Base-by-base conservation (phyloP, 1,140 invertebrate species). In the Venustaconcha ellipsiformis region DNA sequence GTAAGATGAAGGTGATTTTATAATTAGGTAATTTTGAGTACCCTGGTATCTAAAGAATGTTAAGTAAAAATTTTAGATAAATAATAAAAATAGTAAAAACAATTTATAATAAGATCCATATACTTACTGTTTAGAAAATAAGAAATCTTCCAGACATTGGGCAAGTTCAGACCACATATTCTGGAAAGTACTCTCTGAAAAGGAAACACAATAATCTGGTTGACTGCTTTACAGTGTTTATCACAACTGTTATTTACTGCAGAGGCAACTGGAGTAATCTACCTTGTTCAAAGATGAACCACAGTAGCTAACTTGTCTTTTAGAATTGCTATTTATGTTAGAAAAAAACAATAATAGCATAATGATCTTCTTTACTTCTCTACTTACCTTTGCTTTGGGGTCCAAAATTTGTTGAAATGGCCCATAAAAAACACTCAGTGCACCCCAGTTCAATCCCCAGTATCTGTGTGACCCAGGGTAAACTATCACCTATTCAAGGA, bases 61-160 rank as follows among this genome's bases (percentile, higher is more conserved):
- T 23, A 20, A 23, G 0, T 20, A 12, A 23, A 17, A 66, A 12
- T 66, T 66, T 59, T 70, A 59, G 58, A 8, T 26, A 70, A 15
- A 15, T 23, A 14, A 70, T 57, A 26, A 37, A 14, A 30, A 30
- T 30, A 30, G 4, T 30, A 30, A 30, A 30, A 30, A 30, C 2
- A 30, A 30, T 30, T 4, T 30, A 4, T 17, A 2, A 70, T 12
- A 26, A n/a, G 17, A 57, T 17, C 57, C 48, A 2, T 20, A 57
- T 30, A 80, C 85, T 84, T 78, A 90, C 89, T 86, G 82, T 78
- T 87, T 93, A 37, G 95, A 95, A 88, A 98, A 98, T 67, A 98
- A 91, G 87, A 98, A 99, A 64, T 96, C 94, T 85, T 99, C 96
- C 17, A 99, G 90, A 0, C 96, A 94, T 70, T 92, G 92, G 0